Evolutionary conservation across 2,888 invertebrate genomes (phyloP).

Genomic region (Plagodis pulveraria): DNA sequence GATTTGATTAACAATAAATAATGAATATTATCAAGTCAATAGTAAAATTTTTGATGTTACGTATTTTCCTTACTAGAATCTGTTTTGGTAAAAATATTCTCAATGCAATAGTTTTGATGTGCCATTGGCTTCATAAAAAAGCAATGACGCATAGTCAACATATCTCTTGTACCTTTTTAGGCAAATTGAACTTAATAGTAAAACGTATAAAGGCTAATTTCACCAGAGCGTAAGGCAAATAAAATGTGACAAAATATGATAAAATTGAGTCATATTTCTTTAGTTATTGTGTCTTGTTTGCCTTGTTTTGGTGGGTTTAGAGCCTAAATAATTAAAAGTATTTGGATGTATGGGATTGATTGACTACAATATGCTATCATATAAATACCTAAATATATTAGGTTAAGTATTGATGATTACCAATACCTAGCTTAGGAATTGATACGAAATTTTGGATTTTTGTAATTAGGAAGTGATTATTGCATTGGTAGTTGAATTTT

Average conservation of each 20-base stretch:
- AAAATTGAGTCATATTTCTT: too few relatives aligned
- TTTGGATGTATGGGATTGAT: conserved; percentile 33
- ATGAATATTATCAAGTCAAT: too few relatives aligned
- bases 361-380: conserved; percentile 8
- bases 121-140: conserved; percentile 16
- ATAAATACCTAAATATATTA: conserved; percentile 11
- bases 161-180: conserved; percentile 41
- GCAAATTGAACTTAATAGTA: conserved; percentile 18
- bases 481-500: conserved; percentile 53
- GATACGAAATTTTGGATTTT: conserved; percentile 53
- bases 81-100: conserved; percentile 11
- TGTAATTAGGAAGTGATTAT: conserved; percentile 41
- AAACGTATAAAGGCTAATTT: conserved; percentile 38
- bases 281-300: background rate
- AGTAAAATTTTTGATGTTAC: background rate
- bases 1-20: conserved; percentile 59
- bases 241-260: background rate
- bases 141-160: conserved; percentile 27
- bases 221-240: conserved; percentile 1
- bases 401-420: conserved; percentile 25
- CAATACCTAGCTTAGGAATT: conserved; percentile 55
- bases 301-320: conserved; percentile 8
- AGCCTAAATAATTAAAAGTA: conserved; percentile 1
- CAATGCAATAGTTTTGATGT: conserved; percentile 25
- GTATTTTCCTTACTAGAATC: background rate